Percentiles rank a stretch among this genome's conserved stretches.
These are phyloP conservation scores for Copidosoma aretas DNA, from an alignment of 2,888 invertebrate genomes.

Conservation along the genomic window DNA sequence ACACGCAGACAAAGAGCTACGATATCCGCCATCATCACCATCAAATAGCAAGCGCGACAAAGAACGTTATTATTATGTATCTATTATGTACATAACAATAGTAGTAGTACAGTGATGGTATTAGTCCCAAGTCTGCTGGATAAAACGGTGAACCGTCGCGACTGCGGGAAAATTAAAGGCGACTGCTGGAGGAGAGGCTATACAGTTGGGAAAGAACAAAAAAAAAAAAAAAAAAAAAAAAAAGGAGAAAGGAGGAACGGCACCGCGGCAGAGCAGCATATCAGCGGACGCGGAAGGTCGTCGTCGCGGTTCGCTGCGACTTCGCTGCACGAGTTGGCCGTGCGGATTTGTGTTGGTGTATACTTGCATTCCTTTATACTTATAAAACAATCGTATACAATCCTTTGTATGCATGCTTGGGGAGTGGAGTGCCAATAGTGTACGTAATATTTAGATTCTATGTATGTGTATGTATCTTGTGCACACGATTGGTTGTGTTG, in stretches of 20 bases:
- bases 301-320: slow-evolving; percentile 8
- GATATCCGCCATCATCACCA: neutral
- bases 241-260: slow-evolving; percentile 30
- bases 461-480: no score
- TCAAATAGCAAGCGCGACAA: neutral
- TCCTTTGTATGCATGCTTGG: no score
- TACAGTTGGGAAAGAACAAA: neutral
- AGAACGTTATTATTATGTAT: no score
- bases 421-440: no score
- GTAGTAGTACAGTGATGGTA: no score
- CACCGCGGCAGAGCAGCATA: slow-evolving; percentile 16
- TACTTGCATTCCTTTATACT: neutral
- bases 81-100: no score
- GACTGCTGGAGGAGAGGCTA: slow-evolving; percentile 25
- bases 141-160: slow-evolving; percentile 41
- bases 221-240: neutral
- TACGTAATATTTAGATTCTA: no score
- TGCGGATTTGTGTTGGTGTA: neutral
- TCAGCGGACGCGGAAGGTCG: slow-evolving; percentile 3
- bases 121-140: no score
- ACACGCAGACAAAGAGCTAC: no score
- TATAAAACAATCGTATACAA: no score
- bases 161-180: slow-evolving; percentile 36
- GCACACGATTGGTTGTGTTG: no score
- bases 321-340: neutral